These are phyloP conservation scores for Drosophila subsilvestris DNA, from an alignment of 2,888 invertebrate genomes.

Conservation along the genomic window DNA sequence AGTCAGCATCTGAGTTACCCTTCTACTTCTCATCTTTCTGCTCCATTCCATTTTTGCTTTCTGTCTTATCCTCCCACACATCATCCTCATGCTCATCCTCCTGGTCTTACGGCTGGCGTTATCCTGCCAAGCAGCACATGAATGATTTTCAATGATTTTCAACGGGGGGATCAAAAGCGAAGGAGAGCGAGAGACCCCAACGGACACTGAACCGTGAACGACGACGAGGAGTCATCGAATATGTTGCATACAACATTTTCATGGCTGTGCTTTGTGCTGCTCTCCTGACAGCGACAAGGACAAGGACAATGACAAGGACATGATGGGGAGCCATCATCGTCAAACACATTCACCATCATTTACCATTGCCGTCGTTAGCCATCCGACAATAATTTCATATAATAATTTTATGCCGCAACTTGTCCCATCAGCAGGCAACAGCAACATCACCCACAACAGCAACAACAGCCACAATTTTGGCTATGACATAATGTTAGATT, in stretches of 20 bases:
- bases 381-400: constrained; percentile 27
- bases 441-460: background rate
- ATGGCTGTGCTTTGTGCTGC: constrained; percentile 12
- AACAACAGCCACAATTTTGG: background rate
- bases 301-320: constrained; percentile 41
- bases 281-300: constrained; percentile 27
- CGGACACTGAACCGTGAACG: background rate
- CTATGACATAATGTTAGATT: constrained; percentile 10
- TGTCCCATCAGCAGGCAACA: background rate
- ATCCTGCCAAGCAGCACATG: background rate
- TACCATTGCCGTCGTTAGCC: background rate
- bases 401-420: constrained; percentile 28
- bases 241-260: background rate
- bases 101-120: background rate
- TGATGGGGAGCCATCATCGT: constrained; percentile 11
- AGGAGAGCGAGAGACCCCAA: background rate
- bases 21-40: background rate
- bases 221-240: background rate
- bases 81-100: background rate
- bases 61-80: background rate
- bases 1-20: background rate
- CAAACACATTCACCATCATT: constrained; percentile 2
- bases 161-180: background rate
- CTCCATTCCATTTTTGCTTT: too few species aligned
- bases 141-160: constrained; percentile 1